Evolutionary conservation across 2,113 vertebrate genomes (phyloP), one percentile per base, ranked within the genome.

Genomic region (Sula dactylatra): DNA sequence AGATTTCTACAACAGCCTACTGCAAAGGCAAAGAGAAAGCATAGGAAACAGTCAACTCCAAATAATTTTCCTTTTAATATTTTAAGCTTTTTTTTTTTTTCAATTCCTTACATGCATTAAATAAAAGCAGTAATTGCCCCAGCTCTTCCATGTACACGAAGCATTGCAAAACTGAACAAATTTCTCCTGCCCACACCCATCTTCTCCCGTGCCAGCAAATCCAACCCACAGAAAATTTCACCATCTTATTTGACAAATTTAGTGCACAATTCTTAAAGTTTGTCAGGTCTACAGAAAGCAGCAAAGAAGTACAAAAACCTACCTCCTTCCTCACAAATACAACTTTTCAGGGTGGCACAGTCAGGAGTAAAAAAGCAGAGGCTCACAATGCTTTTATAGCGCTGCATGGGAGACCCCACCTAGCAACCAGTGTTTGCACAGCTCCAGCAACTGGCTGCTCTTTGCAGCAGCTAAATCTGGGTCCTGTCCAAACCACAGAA

Each of bases 341-440:
- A 31, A 64, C 29, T 73, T 74, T 76, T 70, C 76, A 49, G 80
- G 38, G 15, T 4, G 7, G 44, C 65, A 59, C 74, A 38, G 34
- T 34, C 72, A 67, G 32, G 26, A 86, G 34, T 16, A 47, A 58
- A 13, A 15, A 7, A 79, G 17, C 11, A 64, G 11, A 18, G 7
- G 7, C 70, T 96, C 16, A 31, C 27, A 7, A 26, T 52, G n/a
- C 16, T 92, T 98, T 98, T 98, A 97, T 98, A 98, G 67, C 24
- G 6, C 38, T 12, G 32, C 2, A 6, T n/a, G 6, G 18, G 77
- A 92, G 91, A 84, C 98, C 94, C 97, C 98, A 97, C 98, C 98
- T 94, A 98, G 97, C 98, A 98, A 98, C 98, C 88, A 96, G 45
- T 4, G 89, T 93, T 97, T 94, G 44, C 86, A 88, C 69, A 91